Percentiles rank a stretch among this genome's conserved stretches.
These are phyloP conservation scores for Pangasius mekongensis DNA, from an alignment of 2,797 vertebrate species.

Conservation along the genomic window DNA sequence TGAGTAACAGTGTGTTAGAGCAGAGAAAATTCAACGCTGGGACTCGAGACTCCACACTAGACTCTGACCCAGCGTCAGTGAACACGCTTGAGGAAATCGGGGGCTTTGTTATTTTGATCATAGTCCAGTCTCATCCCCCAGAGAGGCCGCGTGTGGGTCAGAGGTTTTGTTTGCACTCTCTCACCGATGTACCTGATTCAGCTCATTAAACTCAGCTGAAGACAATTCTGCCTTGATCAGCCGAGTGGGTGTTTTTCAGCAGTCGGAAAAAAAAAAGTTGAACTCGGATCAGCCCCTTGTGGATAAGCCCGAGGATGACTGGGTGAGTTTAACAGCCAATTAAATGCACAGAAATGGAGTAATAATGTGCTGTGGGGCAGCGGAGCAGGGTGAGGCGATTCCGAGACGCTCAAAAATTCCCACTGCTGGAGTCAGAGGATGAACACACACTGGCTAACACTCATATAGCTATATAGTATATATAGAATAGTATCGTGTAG, in stretches of 20 bases:
- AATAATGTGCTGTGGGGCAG: constrained; percentile 55
- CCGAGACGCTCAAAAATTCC: background rate
- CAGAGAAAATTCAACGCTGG: background rate
- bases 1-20: background rate
- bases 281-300: background rate
- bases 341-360: constrained; percentile 73
- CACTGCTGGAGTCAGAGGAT: background rate
- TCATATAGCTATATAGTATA: background rate
- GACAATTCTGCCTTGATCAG: constrained; percentile 31
- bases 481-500: background rate
- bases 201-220: constrained; percentile 37
- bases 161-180: constrained; percentile 15
- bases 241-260: constrained; percentile 30
- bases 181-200: constrained; percentile 12
- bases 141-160: background rate
- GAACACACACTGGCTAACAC: background rate
- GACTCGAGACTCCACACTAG: background rate
- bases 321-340: constrained; percentile 68
- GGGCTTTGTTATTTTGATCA: constrained; percentile 75
- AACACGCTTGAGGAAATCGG: constrained; percentile 78
- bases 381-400: background rate
- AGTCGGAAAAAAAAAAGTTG: background rate
- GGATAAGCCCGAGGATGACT: constrained; percentile 15
- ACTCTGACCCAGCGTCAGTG: constrained; percentile 59
- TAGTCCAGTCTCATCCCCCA: constrained; percentile 53